Conservation (phyloP, 2,888 invertebrate genomes). For the Acrobasis suavella region DNA sequence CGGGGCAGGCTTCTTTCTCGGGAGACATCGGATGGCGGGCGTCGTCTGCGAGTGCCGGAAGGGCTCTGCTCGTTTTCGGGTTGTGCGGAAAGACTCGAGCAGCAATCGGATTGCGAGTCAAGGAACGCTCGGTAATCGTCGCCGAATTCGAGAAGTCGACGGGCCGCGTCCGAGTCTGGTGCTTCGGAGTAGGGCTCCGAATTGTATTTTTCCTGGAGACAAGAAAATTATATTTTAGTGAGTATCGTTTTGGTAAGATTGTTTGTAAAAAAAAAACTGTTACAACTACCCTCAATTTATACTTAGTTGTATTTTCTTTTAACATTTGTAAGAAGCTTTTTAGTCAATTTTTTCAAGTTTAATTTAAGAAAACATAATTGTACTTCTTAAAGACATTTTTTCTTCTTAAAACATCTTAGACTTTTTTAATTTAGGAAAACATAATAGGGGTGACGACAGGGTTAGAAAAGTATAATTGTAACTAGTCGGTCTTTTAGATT, state of each 20-base stretch:
- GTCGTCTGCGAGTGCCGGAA: slow-evolving; percentile 59
- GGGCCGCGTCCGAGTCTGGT: slow-evolving; percentile 92
- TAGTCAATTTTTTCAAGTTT: no score
- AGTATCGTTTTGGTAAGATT: not conserved
- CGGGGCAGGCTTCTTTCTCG: slow-evolving; percentile 64
- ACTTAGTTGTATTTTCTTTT: no score
- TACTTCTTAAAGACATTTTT: not conserved
- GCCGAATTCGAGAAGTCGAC: slow-evolving; percentile 91
- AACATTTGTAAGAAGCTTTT: no score
- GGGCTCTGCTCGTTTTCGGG: slow-evolving; percentile 70
- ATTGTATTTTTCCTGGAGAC: slow-evolving; percentile 91
- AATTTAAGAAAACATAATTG: no score
- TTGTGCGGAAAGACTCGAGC: slow-evolving; percentile 89
- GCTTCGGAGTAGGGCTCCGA: slow-evolving; percentile 95
- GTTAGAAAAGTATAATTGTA: no score
- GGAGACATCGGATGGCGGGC: slow-evolving; percentile 69
- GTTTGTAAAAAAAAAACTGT: no score
- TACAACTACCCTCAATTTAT: no score
- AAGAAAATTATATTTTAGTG: slow-evolving; percentile 31
- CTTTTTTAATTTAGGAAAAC: no score
- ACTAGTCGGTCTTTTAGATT: no score
- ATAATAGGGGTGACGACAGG: no score
- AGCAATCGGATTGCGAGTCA: slow-evolving; percentile 94
- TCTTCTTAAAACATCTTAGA: slow-evolving; percentile 4
- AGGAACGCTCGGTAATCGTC: slow-evolving; percentile 95